Conservation (phyloP, 2,888 invertebrate genomes). For the Cheilosia impressa region DNA sequence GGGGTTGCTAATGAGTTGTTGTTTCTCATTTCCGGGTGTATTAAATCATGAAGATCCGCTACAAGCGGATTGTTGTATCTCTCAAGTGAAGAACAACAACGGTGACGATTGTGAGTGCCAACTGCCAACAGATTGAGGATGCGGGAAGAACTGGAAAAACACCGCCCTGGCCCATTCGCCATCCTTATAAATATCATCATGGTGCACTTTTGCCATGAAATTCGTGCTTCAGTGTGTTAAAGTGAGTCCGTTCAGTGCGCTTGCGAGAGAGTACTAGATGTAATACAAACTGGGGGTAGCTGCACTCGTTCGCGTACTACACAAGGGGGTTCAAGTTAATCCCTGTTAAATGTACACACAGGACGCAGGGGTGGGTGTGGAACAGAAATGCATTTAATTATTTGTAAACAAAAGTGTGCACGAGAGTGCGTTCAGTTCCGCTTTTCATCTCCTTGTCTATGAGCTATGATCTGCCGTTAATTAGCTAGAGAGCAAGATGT, state of each 20-base stretch:
- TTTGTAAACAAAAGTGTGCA: slow-evolving; percentile 69
- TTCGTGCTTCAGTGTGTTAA: slow-evolving; percentile 62
- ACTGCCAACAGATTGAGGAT: slow-evolving; percentile 46
- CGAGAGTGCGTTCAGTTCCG: slow-evolving; percentile 53
- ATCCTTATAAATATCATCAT: slow-evolving; percentile 9
- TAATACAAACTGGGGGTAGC: slow-evolving; percentile 46
- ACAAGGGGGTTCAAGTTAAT: slow-evolving; percentile 60
- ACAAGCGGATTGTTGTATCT: slow-evolving; percentile 69
- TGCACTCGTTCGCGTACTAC: slow-evolving; percentile 41
- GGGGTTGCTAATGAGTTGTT: slow-evolving; percentile 75
- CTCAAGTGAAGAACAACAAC: slow-evolving; percentile 63
- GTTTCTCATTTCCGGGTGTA: slow-evolving; percentile 74
- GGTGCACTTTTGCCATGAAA: slow-evolving; percentile 64
- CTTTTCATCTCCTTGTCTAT: slow-evolving; percentile 10
- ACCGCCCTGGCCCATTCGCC: slow-evolving; percentile 35
- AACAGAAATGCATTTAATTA: slow-evolving; percentile 67
- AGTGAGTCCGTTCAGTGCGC: slow-evolving; percentile 69
- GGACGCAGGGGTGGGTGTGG: slow-evolving; percentile 13
- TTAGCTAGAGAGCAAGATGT: slow-evolving; percentile 51
- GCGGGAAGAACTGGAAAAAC: slow-evolving; percentile 14
- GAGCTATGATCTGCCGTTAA: slow-evolving; percentile 39
- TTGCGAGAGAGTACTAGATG: slow-evolving; percentile 57
- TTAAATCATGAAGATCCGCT: slow-evolving; percentile 71
- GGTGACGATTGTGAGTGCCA: slow-evolving; percentile 65
- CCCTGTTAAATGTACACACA: slow-evolving; percentile 22